phyloP scores from a whole-genome alignment of 2,888 invertebrate genomes.

The Dicyrtoma fusca region DNA sequence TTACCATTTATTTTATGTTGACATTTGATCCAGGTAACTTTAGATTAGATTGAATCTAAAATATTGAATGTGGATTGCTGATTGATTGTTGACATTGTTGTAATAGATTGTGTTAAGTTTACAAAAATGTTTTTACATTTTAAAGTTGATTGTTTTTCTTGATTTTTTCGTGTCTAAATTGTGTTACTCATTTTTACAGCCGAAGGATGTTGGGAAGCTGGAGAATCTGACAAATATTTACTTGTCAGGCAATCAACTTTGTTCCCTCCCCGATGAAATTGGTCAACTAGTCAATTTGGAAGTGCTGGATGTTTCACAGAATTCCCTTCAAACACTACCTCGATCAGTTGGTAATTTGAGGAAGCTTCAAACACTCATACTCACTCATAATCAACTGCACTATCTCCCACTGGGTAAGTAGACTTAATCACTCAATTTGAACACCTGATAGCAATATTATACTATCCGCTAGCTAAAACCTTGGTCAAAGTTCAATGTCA shows the following conservation, averaged over 20 bases:
- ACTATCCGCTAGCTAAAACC: no score
- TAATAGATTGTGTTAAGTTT: no score
- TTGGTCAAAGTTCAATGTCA: no score
- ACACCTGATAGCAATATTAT: no score
- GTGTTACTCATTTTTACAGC: slow-evolving; percentile 39
- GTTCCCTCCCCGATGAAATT: slow-evolving; percentile 49
- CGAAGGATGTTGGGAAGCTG: slow-evolving; percentile 50
- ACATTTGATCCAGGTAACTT: no score
- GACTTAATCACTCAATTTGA: no score
- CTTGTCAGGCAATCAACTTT: slow-evolving; percentile 53
- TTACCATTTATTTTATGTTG: no score
- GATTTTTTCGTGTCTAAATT: no score
- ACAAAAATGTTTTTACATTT: not conserved
- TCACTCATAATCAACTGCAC: slow-evolving; percentile 49
- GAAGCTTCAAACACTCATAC: slow-evolving; percentile 42
- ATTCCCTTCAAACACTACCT: slow-evolving; percentile 48
- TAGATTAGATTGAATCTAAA: no score
- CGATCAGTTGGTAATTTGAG: slow-evolving; percentile 41
- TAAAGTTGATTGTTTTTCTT: not conserved
- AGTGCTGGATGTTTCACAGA: slow-evolving; percentile 54
- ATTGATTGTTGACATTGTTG: no score
- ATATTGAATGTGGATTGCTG: no score
- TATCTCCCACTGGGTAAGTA: slow-evolving; percentile 31
- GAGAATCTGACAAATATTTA: slow-evolving; percentile 54
- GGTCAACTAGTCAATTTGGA: slow-evolving; percentile 46